Conservation (phyloP, 2,888 invertebrate species). For the Leistus spinibarbis region DNA sequence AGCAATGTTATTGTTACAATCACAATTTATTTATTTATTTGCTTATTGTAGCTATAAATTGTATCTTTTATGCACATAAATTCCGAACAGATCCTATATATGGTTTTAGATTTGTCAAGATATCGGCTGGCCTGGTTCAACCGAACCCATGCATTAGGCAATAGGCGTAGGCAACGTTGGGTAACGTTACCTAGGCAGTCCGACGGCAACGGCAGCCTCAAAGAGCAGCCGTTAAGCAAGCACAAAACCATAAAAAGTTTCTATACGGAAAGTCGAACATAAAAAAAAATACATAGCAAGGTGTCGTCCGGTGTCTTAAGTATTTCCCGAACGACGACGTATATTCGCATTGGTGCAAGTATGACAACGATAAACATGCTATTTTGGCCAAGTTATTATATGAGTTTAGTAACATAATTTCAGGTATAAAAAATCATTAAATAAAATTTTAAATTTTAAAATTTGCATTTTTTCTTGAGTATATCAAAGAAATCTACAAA, state of each 20-base stretch:
- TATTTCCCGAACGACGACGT: not conserved
- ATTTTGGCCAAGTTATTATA: too few species aligned
- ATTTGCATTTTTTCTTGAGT: too few species aligned
- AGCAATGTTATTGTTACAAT: too few species aligned
- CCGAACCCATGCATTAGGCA: not conserved
- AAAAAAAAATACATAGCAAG: constrained; percentile 2
- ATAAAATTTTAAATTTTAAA: too few species aligned
- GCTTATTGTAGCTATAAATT: too few species aligned
- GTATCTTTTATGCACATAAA: too few species aligned
- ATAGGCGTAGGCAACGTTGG: not conserved
- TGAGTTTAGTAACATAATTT: too few species aligned
- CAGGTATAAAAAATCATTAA: too few species aligned
- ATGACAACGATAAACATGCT: not conserved
- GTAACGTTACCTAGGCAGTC: not conserved
- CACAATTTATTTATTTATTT: too few species aligned
- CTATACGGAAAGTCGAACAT: not conserved
- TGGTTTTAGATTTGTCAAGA: not conserved
- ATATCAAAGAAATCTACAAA: too few species aligned
- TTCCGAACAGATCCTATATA: too few species aligned
- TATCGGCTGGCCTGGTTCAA: not conserved
- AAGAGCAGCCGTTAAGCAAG: not conserved
- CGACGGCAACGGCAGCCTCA: not conserved
- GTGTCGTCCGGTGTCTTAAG: not conserved
- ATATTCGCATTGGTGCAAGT: not conserved
- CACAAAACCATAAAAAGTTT: constrained; percentile 1